These are phyloP conservation scores for Sialia sialis DNA, from an alignment of 2,113 vertebrate genomes.

Conservation along the genomic window DNA sequence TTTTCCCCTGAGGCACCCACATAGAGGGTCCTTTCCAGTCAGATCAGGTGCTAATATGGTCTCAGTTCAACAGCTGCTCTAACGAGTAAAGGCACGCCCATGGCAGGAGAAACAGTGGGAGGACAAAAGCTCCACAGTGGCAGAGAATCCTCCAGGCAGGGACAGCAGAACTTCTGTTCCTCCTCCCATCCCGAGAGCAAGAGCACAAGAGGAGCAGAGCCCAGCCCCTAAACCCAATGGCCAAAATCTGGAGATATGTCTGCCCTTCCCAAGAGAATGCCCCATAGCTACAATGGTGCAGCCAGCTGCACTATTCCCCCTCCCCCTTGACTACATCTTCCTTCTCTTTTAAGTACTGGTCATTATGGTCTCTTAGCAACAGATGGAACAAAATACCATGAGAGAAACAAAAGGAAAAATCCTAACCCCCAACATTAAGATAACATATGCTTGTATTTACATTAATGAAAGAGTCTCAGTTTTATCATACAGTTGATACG, in stretches of 20 bases:
- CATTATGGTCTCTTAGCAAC: background rate
- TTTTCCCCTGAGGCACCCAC: background rate
- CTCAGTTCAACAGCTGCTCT: background rate
- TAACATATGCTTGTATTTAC: background rate
- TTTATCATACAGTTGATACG: background rate
- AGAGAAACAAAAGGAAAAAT: background rate
- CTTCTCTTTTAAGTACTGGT: background rate
- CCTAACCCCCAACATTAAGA: background rate
- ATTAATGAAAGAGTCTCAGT: background rate
- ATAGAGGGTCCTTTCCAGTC: background rate
- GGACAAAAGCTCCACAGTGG: fast-evolving
- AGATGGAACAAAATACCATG: background rate
- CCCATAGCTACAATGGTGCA: fast-evolving
- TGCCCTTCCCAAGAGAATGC: background rate
- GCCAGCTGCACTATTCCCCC: background rate
- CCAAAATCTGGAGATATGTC: fast-evolving
- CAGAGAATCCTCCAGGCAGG: fast-evolving
- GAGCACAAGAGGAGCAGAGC: fast-evolving
- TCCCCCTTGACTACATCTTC: background rate
- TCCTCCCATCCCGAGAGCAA: fast-evolving
- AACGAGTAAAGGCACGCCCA: background rate
- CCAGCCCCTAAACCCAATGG: background rate
- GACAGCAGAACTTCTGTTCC: fast-evolving
- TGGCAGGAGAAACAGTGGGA: background rate
- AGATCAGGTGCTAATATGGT: fast-evolving